phyloP scores from a whole-genome alignment of 2,113 vertebrate species.

The Meriones unguiculatus region DNA sequence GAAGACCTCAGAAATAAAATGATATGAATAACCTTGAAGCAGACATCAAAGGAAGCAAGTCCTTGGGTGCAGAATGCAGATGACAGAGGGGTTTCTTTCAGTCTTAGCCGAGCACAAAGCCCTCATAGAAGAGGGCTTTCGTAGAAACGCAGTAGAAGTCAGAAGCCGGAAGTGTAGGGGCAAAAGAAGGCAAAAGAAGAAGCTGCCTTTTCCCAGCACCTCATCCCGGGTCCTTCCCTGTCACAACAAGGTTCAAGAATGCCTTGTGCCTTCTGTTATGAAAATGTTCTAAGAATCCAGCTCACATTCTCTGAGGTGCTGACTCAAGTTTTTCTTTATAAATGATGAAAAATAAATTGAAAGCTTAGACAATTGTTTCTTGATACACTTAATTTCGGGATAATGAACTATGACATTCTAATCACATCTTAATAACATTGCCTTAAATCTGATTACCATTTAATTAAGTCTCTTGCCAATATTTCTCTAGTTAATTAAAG shows the following conservation, averaged over 20 bases:
- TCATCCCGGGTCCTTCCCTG: neutral
- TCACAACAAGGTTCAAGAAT: neutral
- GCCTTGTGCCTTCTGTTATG: neutral
- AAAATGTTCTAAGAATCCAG: neutral
- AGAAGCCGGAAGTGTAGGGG: neutral
- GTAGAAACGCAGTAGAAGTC: neutral
- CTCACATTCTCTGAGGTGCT: neutral
- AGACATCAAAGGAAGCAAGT: neutral
- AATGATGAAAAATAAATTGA: neutral
- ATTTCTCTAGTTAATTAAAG: conserved; percentile 70
- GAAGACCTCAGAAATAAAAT: neutral
- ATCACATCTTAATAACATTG: conserved; percentile 51
- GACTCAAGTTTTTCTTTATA: conserved; percentile 26
- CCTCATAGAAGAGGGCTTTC: neutral
- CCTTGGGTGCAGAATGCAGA: neutral
- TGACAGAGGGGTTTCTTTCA: neutral
- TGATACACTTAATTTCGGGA: neutral
- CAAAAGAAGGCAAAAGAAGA: neutral
- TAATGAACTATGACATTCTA: conserved; percentile 49
- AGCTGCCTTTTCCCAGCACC: neutral
- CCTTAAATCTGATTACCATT: conserved; percentile 47
- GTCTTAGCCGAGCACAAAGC: neutral
- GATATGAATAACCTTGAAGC: neutral
- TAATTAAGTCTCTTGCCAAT: conserved; percentile 54
- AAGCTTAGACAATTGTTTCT: conserved; percentile 38